Conservation (phyloP, 2,888 invertebrate species). For the Frankliniella fusca region DNA sequence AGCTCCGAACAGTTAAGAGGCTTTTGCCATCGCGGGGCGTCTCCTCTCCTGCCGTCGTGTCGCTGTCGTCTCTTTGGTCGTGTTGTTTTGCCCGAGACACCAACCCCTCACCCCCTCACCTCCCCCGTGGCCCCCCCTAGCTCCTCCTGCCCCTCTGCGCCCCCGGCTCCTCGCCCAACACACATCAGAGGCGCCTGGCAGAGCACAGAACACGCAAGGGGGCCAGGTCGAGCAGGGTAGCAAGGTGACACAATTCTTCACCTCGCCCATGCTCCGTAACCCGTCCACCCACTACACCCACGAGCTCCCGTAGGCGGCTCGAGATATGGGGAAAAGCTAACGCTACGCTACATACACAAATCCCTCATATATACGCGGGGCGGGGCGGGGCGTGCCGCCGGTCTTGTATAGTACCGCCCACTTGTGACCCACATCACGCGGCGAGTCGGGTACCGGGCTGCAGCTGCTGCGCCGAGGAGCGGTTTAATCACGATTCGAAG, state of each 20-base stretch:
- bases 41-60: not conserved
- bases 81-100: too few species aligned
- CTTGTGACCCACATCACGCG: not conserved
- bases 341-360: too few species aligned
- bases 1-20: too few species aligned
- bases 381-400: not conserved
- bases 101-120: not conserved
- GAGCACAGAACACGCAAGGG: not conserved
- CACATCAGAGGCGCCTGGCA: too few species aligned
- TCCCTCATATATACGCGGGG: not conserved
- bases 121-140: too few species aligned
- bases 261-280: too few species aligned
- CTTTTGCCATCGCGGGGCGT: not conserved
- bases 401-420: not conserved
- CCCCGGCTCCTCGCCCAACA: not conserved
- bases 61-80: too few species aligned
- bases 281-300: too few species aligned
- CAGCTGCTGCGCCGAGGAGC: not conserved
- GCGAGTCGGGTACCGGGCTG: too few species aligned
- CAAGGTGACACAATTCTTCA: too few species aligned
- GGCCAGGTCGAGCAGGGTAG: not conserved
- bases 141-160: not conserved
- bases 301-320: too few species aligned
- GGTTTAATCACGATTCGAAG: not conserved
- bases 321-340: too few species aligned